A percentile compares a stretch with the other conserved stretches of the same genome.
Conservation (phyloP, 1,140 invertebrate genomes). For the Notospermus geniculatus region DNA sequence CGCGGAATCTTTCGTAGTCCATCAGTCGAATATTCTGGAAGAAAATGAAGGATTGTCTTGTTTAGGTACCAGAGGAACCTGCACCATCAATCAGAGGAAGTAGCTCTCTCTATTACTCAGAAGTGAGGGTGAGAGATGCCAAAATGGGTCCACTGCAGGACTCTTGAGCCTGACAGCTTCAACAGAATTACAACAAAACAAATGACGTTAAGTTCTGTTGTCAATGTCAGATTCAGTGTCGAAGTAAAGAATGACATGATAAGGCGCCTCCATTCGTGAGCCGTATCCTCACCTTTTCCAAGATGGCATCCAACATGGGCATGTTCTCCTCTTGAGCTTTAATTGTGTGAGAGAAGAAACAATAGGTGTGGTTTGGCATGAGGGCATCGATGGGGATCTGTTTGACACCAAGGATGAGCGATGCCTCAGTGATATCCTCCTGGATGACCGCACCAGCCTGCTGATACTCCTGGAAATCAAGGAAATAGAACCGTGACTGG, state of each 20-base stretch:
- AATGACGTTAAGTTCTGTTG: too few relatives aligned
- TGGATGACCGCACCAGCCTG: constrained; percentile 86
- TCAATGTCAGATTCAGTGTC: too few relatives aligned
- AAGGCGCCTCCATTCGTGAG: too few relatives aligned
- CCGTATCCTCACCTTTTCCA: constrained; percentile 61
- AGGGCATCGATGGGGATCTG: constrained; percentile 92
- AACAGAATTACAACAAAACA: too few relatives aligned
- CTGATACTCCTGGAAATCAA: constrained; percentile 72
- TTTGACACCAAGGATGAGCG: constrained; percentile 96
- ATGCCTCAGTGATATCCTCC: constrained; percentile 95
- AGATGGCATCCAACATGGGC: constrained; percentile 90
- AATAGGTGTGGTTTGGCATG: constrained; percentile 95
- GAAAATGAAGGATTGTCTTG: too few relatives aligned
- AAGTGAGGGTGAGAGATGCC: too few relatives aligned
- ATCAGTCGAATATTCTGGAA: constrained; percentile 87
- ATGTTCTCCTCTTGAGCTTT: constrained; percentile 99
- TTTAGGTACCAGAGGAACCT: too few relatives aligned
- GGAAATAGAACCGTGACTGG: background rate
- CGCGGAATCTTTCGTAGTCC: constrained; percentile 96
- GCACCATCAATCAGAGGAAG: too few relatives aligned
- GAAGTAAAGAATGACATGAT: too few relatives aligned
- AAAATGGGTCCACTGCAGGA: too few relatives aligned
- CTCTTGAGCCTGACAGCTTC: too few relatives aligned
- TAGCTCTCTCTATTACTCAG: too few relatives aligned
- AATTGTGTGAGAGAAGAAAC: constrained; percentile 98